Conservation (phyloP, 2,888 invertebrate genomes). For the Ophion slaviceki region DNA sequence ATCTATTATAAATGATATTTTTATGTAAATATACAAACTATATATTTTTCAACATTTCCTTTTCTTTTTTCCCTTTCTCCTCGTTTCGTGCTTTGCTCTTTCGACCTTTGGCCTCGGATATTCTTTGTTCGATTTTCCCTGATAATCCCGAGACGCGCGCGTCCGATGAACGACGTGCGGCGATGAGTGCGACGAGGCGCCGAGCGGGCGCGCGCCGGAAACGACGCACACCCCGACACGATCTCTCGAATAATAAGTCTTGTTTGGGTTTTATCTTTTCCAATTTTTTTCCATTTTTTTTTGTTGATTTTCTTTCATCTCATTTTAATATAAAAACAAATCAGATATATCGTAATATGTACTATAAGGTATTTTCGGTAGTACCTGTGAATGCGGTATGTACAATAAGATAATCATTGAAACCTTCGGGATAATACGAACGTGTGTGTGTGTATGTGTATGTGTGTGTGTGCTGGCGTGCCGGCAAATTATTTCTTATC, state of each 20-base stretch:
- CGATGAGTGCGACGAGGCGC: neutral
- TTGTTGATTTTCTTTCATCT: constrained; percentile 55
- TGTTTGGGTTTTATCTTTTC: constrained; percentile 35
- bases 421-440: constrained; percentile 73
- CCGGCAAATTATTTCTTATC: constrained; percentile 52
- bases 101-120: constrained; percentile 27
- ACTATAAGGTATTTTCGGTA: constrained; percentile 69
- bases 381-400: constrained; percentile 73
- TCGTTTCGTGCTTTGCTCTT: neutral
- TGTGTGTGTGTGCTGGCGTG: constrained; percentile 45
- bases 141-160: constrained; percentile 3
- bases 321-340: constrained; percentile 75
- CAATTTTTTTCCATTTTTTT: constrained; percentile 48
- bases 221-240: constrained; percentile 4
- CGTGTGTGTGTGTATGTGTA: constrained; percentile 25
- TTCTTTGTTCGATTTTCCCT: constrained; percentile 33
- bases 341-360: constrained; percentile 75
- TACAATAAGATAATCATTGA: constrained; percentile 80
- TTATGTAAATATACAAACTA: constrained; percentile 67
- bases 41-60: constrained; percentile 57
- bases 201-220: neutral
- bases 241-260: constrained; percentile 44
- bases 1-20: constrained; percentile 70
- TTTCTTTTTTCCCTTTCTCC: constrained; percentile 2
- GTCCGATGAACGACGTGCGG: neutral